phyloP scores from a whole-genome alignment of 2,888 invertebrate genomes.

The Tipula unca region DNA sequence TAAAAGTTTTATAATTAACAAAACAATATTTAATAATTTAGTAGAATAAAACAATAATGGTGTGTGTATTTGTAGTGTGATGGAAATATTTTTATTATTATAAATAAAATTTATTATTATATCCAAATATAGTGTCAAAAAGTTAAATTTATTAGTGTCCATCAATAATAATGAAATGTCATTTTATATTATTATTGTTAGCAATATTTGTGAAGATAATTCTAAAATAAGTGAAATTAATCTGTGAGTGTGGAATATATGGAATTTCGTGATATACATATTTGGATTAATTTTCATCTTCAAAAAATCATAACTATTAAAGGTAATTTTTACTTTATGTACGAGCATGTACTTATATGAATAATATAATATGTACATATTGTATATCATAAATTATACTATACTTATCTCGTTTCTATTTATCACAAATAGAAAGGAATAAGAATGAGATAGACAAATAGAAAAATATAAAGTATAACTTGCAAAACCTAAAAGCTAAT shows the following conservation, averaged over 20 bases:
- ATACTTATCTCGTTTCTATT: neutral
- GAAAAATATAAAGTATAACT: neutral
- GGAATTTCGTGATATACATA: neutral
- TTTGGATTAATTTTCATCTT: neutral
- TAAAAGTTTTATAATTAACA: neutral
- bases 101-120: neutral
- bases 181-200: neutral
- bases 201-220: neutral
- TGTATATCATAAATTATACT: neutral
- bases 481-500: conserved; percentile 10
- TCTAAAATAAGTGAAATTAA: neutral
- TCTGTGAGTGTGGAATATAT: neutral
- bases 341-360: neutral
- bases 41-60: neutral
- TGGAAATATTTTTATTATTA: neutral
- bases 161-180: neutral
- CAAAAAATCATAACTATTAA: neutral
- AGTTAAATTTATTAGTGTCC: neutral
- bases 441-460: neutral
- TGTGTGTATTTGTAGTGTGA: neutral
- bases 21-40: neutral
- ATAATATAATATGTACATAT: too few relatives aligned
- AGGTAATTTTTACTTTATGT: neutral
- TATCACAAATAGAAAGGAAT: neutral
- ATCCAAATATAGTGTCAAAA: neutral